phyloP scores from a whole-genome alignment of 1,140 invertebrate genomes.

The Microplitis mediator region DNA sequence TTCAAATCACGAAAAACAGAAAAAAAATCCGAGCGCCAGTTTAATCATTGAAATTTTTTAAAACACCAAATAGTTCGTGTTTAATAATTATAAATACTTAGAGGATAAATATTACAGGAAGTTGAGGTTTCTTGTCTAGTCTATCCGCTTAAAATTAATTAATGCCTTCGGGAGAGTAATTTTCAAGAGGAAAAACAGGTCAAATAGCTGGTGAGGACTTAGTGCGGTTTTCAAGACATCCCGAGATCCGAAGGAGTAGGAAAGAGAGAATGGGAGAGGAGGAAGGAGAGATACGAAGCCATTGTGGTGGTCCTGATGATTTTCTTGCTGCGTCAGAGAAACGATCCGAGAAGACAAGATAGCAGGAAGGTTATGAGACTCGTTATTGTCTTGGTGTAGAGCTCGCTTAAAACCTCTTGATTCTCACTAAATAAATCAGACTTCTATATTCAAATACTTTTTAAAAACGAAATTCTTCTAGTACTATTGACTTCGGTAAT shows the following conservation, averaged over 20 bases:
- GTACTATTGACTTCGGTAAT: too few relatives aligned
- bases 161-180: conserved; percentile 2
- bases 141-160: conserved; percentile 16
- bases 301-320: conserved; percentile 13
- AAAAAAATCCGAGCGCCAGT: not conserved
- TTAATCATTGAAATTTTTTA: too few relatives aligned
- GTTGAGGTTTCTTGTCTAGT: not conserved
- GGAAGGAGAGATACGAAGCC: conserved; percentile 3
- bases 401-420: not conserved
- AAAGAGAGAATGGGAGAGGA: too few relatives aligned
- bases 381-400: conserved; percentile 12
- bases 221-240: conserved; percentile 3
- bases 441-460: too few relatives aligned
- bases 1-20: too few relatives aligned
- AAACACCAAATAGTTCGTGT: too few relatives aligned
- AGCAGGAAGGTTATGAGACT: conserved; percentile 25
- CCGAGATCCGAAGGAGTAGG: too few relatives aligned
- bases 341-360: conserved; percentile 16
- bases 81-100: too few relatives aligned
- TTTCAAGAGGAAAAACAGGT: not conserved
- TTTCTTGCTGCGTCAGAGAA: conserved; percentile 11
- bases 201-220: not conserved
- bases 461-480: too few relatives aligned
- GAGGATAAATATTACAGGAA: too few relatives aligned
- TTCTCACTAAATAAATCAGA: too few relatives aligned